Base-by-base conservation (phyloP, 1,140 invertebrate genomes). In the Drosophila chauvacae region DNA sequence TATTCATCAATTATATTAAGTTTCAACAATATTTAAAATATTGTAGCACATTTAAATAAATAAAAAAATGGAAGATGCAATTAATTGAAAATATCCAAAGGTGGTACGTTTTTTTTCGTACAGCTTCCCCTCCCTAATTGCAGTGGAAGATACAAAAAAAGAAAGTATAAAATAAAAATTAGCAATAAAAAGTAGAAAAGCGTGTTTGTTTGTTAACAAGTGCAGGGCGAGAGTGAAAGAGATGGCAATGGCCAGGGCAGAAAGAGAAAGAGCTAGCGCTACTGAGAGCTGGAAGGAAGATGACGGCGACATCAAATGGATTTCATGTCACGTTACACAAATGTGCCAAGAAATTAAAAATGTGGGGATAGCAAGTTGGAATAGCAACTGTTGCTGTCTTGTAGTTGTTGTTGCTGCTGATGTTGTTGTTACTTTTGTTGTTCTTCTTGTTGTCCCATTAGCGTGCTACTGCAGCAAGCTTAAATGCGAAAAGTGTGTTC, bases 161-260 rank as follows among this genome's bases (percentile, higher is more conserved):
- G 51, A 30, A 50, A 56, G 69, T 74, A 90, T 75, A 90, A 88
- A 85, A 88, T 90, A 90, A 84, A 88, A 88, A 88, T 88, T 88
- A 88, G 85, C 85, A 88, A 88, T 90, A 88, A 88, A 87, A 88
- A 88, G 85, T 88, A 88, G 85, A 88, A 88, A 88, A 88, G 85
- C 85, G 81, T 88, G 85, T 88, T 90, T 90, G 85, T 90, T 90
- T 88, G 84, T 88, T 88, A 90, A 88, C 85, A 88, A 84, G 77
- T 78, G 80, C 81, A 78, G 73, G 59, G 53, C 59, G 53, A 72
- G 59, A 42, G 45, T 0, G 48, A 51, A 64, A 41, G 58, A 58
- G 70, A 81, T 37, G 35, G 30, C 60, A 28, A 18, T 16, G 20
- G n/a, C 50, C 4, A 28, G 13, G 10, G 26, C 20, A 18, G 23